Evolutionary conservation across 2,113 vertebrate species (phyloP).

Genomic region (Amphiprion ocellaris): DNA sequence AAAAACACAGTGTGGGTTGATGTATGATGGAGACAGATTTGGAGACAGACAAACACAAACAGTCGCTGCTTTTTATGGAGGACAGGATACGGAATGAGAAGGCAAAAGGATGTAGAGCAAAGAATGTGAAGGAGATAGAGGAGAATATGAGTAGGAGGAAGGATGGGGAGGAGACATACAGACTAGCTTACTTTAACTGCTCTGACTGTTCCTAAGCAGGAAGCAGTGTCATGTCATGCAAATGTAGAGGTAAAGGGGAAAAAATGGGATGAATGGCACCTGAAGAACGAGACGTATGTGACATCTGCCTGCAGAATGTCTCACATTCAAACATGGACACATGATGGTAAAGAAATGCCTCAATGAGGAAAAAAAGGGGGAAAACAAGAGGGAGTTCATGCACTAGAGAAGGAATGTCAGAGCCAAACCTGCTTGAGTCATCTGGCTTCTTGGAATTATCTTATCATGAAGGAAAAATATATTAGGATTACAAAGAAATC

Average conservation of each 20-base stretch:
- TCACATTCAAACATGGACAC: not conserved
- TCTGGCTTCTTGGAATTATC: not conserved
- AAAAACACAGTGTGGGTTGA: not conserved
- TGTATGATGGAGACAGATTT: not conserved
- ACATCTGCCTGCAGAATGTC: slow-evolving; percentile 23
- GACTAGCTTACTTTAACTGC: slow-evolving; percentile 17
- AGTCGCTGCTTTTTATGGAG: not conserved
- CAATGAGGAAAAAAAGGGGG: not conserved
- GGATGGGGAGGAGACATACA: slow-evolving; percentile 58
- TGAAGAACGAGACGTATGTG: not conserved
- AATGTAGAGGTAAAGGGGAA: not conserved
- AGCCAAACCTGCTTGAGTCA: slow-evolving; percentile 1
- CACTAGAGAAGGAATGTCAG: slow-evolving; percentile 21
- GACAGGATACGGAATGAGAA: slow-evolving; percentile 45
- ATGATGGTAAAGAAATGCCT: not conserved
- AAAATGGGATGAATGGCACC: not conserved
- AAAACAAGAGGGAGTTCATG: not conserved
- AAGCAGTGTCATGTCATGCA: slow-evolving; percentile 20
- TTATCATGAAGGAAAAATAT: slow-evolving; percentile 12
- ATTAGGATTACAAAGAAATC: not conserved
- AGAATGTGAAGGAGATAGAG: slow-evolving; percentile 42
- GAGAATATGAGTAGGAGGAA: slow-evolving; percentile 51
- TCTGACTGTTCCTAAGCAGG: slow-evolving; percentile 24
- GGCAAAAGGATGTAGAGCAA: slow-evolving; percentile 56
- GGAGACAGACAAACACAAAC: not conserved